Percentiles rank a stretch among this genome's conserved stretches.
Evolutionary conservation across 2,113 vertebrate genomes (phyloP).

Genomic region (Solea senegalensis): DNA sequence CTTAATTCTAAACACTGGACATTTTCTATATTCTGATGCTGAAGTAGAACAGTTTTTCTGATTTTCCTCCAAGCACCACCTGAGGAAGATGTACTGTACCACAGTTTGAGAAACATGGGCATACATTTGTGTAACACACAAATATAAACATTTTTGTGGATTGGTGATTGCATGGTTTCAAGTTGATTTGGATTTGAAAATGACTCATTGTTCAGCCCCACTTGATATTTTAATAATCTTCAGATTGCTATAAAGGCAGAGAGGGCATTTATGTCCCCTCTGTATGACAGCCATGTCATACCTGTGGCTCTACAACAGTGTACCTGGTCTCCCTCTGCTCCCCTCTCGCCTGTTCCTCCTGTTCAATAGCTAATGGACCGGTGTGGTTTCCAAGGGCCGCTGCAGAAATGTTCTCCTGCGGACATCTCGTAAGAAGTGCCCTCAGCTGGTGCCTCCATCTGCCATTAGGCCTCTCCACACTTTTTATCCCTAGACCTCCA

Average conservation of each 20-base stretch:
- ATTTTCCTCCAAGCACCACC: too few relatives aligned
- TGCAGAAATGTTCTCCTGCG: slow-evolving; percentile 76
- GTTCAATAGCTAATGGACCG: slow-evolving; percentile 64
- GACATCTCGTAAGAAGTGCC: slow-evolving; percentile 77
- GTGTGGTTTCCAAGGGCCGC: slow-evolving; percentile 68
- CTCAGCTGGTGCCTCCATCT: slow-evolving; percentile 72
- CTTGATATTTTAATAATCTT: too few relatives aligned
- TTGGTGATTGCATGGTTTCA: too few relatives aligned
- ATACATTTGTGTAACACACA: too few relatives aligned
- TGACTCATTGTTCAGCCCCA: too few relatives aligned
- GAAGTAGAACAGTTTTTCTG: too few relatives aligned
- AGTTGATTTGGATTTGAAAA: too few relatives aligned
- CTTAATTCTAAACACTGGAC: too few relatives aligned
- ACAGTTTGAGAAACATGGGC: too few relatives aligned
- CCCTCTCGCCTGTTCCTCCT: slow-evolving; percentile 24
- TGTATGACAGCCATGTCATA: slow-evolving; percentile 26
- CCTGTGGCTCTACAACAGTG: slow-evolving; percentile 25
- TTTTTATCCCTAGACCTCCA: slow-evolving; percentile 81
- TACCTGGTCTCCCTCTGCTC: slow-evolving; percentile 15
- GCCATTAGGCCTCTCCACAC: slow-evolving; percentile 79
- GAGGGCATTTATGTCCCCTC: slow-evolving; percentile 21
- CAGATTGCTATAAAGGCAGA: not conserved
- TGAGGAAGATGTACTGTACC: too few relatives aligned
- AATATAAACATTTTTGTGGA: too few relatives aligned
- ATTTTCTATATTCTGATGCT: too few relatives aligned